Conservation (phyloP, 2,113 vertebrate genomes). For the Prietella phreatophila region DNA sequence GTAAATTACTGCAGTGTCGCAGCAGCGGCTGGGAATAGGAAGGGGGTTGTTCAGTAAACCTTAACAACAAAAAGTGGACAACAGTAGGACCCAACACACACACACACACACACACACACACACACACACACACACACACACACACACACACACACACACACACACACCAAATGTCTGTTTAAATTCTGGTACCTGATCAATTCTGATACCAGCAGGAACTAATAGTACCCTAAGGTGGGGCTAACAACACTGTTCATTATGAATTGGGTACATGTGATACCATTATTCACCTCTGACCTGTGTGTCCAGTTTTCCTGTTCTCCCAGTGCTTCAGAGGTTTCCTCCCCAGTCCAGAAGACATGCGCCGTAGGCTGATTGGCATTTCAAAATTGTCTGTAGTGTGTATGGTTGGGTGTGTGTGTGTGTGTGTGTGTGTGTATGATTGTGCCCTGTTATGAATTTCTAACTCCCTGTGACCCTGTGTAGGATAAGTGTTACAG, state of each 20-base stretch:
- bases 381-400: too few species aligned
- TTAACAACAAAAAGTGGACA: slow-evolving; percentile 13
- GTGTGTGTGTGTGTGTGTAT: too few species aligned
- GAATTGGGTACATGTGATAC: neutral
- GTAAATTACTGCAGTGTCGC: slow-evolving; percentile 59
- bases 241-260: too few species aligned
- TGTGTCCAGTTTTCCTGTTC: too few species aligned
- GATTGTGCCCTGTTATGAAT: too few species aligned
- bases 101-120: neutral
- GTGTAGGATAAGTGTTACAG: too few species aligned
- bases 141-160: slow-evolving; percentile 48
- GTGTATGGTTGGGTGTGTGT: too few species aligned
- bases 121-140: slow-evolving; percentile 18
- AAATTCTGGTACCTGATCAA: neutral
- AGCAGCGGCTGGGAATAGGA: slow-evolving; percentile 3
- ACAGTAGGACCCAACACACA: slow-evolving; percentile 25
- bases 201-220: neutral
- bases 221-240: neutral
- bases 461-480: too few species aligned
- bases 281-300: neutral
- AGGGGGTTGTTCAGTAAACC: slow-evolving; percentile 22
- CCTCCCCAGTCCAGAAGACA: too few species aligned
- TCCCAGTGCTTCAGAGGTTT: too few species aligned
- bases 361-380: too few species aligned
- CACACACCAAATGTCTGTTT: neutral